Conservation (phyloP, 1,140 invertebrate species). For the Branchinecta lindahli region DNA sequence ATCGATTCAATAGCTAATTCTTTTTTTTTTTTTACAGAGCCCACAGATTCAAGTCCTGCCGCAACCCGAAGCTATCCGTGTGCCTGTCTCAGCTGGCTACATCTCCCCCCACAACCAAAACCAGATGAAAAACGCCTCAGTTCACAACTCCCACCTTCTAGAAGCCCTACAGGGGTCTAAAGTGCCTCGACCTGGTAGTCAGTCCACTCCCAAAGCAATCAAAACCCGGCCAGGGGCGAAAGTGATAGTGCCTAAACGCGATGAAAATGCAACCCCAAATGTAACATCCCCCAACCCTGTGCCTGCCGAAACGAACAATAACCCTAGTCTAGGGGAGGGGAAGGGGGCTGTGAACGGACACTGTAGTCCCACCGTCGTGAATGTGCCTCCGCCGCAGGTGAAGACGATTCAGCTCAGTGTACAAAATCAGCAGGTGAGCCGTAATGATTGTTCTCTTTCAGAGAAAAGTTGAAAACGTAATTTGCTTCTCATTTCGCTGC, state of each 20-base stretch:
- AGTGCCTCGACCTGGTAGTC: not conserved
- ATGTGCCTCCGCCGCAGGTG: slow-evolving; percentile 11
- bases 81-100: too few species aligned
- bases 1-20: too few species aligned
- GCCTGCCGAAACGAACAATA: not conserved
- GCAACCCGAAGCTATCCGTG: too few species aligned
- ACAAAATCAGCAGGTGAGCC: slow-evolving; percentile 20
- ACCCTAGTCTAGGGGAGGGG: not conserved
- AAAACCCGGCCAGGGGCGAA: not conserved
- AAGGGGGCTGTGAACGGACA: not conserved
- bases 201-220: not conserved
- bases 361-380: not conserved
- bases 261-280: not conserved
- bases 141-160: not conserved
- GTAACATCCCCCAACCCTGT: not conserved
- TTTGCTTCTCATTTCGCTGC: too few species aligned
- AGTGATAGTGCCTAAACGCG: slow-evolving; percentile 7
- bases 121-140: not conserved
- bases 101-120: not conserved
- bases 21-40: too few species aligned
- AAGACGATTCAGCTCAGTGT: slow-evolving; percentile 19
- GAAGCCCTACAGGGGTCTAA: not conserved
- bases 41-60: too few species aligned
- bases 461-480: not conserved
- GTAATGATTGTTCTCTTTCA: not conserved